A percentile compares a stretch with the other conserved stretches of the same genome.
Conservation (phyloP, 2,113 vertebrate species). For the Edolisoma coerulescens region DNA sequence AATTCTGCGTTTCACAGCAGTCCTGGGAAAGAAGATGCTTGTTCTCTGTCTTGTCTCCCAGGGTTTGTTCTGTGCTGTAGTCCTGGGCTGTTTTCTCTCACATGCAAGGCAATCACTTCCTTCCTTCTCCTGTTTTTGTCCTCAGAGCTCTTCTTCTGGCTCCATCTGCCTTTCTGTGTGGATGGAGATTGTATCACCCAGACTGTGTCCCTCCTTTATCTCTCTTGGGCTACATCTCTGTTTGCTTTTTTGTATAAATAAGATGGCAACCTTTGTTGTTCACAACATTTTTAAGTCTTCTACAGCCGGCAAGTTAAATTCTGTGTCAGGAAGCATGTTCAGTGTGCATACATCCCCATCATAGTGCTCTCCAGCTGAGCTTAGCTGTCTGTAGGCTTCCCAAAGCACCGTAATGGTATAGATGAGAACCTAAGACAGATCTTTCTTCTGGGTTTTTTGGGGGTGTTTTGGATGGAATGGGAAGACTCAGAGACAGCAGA, state of each 20-base stretch:
- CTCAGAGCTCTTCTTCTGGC: neutral
- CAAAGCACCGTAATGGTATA: neutral
- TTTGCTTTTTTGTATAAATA: neutral
- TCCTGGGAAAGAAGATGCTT: neutral
- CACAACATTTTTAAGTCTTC: neutral
- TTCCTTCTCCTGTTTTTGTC: neutral
- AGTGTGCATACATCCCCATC: fast-evolving
- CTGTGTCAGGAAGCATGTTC: neutral
- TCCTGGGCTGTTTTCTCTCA: neutral
- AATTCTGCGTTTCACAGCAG: neutral
- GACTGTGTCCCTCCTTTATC: neutral
- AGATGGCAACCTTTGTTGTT: neutral
- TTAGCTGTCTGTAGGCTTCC: neutral
- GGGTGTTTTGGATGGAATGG: neutral
- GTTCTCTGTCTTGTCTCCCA: neutral
- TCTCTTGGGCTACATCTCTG: neutral
- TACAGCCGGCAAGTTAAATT: neutral
- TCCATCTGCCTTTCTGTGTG: neutral
- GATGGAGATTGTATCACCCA: neutral
- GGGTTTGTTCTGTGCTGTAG: fast-evolving
- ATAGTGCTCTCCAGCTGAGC: neutral
- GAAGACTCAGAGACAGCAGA: neutral
- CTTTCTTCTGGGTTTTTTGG: fast-evolving
- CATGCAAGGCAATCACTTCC: neutral
- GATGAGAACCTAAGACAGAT: neutral